Evolutionary conservation across 2,888 invertebrate genomes (phyloP).

Genomic region (Ormia ochracea): DNA sequence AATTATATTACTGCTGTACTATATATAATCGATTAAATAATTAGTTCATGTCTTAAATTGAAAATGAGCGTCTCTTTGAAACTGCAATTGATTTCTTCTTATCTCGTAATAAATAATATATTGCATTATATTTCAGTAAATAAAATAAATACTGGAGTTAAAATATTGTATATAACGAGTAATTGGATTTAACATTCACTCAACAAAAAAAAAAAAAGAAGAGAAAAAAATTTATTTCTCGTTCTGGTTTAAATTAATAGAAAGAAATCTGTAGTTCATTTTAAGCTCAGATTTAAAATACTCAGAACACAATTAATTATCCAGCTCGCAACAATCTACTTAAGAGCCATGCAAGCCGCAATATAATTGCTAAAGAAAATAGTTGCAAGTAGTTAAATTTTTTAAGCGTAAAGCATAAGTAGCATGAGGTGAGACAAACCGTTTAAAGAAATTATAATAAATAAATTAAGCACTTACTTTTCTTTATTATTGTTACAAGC

Average conservation of each 20-base stretch:
- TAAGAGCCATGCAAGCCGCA: not conserved
- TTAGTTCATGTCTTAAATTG: not conserved
- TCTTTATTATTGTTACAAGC: constrained; percentile 3
- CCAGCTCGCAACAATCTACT: not conserved
- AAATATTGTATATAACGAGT: too few relatives aligned
- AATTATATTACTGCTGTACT: too few relatives aligned
- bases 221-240: not conserved
- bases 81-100: not conserved
- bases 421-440: constrained; percentile 38
- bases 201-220: too few relatives aligned
- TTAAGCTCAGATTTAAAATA: not conserved
- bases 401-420: constrained; percentile 33
- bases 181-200: too few relatives aligned
- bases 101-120: not conserved
- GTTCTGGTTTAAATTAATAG: not conserved
- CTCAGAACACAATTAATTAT: too few relatives aligned
- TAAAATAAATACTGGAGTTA: not conserved
- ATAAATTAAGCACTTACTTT: constrained; percentile 42
- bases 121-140: not conserved
- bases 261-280: not conserved
- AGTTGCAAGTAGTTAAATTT: not conserved
- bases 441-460: constrained; percentile 28
- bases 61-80: not conserved
- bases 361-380: not conserved
- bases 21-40: not conserved